Base-by-base conservation (phyloP, 2,797 vertebrate genomes). In the Tolypeutes matacus region DNA sequence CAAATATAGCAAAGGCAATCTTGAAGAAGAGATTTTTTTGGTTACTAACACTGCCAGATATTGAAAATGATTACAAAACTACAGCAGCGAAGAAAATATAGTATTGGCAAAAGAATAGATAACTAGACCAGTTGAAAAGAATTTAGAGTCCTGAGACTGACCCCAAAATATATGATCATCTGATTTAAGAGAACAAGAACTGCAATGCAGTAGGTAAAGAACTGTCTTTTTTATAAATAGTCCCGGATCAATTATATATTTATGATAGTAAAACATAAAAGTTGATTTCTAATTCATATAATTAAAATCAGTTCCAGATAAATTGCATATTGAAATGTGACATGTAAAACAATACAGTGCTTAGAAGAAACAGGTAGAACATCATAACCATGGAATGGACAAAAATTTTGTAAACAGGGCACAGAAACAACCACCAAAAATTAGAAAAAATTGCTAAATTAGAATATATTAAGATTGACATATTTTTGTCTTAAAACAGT, bases 291-390 rank as follows among this genome's bases (percentile, higher is more conserved):
- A 82, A 62, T 8, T 83, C 27, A 77, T 34, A 87, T 53, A 80
- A 76, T 67, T 75, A 89, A 82, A 60, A 58, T n/a, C 36, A 86
- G 20, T 87, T 78, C 25, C 39, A 94, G 20, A 80, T 67, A 51
- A 78, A 78, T 21, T 78, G 5, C 36, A 62, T 62, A 84, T 53
- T 29, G 64, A 69, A 73, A 51, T 92, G 29, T 70, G 67, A 80
- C 62, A 62, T 11, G 46, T 65, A 67, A 95, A 89, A 53, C 12
- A 78, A 86, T 31, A 62, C 10, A 82, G 25, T 42, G 46, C 34
- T 60, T 67, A 93, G 64, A 87, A 90, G 31, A 86, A 90, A 90
- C 75, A 85, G 31, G 14, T 87, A 93, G 86, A 87, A 93, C 17
- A 31, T 49, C 21, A 93, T 77, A 84, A 75, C 27, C n/a, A 62